These are phyloP conservation scores for Drosophila punjabiensis DNA, from an alignment of 1,140 invertebrate genomes.

Conservation along the genomic window DNA sequence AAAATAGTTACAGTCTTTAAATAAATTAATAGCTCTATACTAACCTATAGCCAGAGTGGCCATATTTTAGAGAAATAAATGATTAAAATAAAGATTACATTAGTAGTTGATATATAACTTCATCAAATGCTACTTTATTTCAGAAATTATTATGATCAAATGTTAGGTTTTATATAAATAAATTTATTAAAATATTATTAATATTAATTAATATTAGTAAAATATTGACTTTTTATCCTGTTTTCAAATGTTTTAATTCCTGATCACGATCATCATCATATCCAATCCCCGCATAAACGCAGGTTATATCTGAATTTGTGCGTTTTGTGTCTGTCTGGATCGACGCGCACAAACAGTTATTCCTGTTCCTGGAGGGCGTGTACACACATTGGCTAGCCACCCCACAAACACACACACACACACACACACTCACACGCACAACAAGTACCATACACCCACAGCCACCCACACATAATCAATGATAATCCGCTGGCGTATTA, in stretches of 20 bases:
- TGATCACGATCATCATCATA: background rate
- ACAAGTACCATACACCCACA: slow-evolving; percentile 13
- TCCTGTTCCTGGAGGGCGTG: slow-evolving; percentile 51
- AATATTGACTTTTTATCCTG: background rate
- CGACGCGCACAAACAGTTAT: slow-evolving; percentile 70
- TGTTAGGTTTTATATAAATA: too few species aligned
- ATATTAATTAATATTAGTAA: too few species aligned
- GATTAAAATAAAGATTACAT: too few species aligned
- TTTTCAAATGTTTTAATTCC: background rate
- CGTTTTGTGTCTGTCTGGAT: slow-evolving; percentile 48
- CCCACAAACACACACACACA: background rate
- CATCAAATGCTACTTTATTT: too few species aligned
- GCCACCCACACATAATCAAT: slow-evolving; percentile 73
- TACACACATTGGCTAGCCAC: slow-evolving; percentile 15
- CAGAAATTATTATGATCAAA: too few species aligned
- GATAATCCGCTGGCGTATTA: slow-evolving; percentile 82
- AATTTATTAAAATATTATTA: too few species aligned
- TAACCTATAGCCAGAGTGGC: too few species aligned
- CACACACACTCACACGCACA: slow-evolving; percentile 31
- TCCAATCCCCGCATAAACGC: background rate
- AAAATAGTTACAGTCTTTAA: too few species aligned
- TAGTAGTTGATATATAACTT: too few species aligned
- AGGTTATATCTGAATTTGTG: background rate
- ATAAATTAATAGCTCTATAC: too few species aligned
- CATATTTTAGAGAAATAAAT: too few species aligned